phyloP scores from a whole-genome alignment of 1,140 invertebrate species.

The Ceratitis capitata region DNA sequence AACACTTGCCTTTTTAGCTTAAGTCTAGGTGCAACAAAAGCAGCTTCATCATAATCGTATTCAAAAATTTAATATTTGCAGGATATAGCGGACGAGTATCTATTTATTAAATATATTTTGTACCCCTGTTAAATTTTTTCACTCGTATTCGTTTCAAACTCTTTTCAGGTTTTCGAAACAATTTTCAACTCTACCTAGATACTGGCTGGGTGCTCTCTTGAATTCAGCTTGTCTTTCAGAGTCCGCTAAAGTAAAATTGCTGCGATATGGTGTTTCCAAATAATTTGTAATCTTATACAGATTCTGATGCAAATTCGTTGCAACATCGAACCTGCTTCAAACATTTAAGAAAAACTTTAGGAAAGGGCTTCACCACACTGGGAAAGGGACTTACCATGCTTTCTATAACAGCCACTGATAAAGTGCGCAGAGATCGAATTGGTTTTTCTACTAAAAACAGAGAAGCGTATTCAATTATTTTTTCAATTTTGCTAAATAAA shows the following conservation, averaged over 20 bases:
- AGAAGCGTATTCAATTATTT: too few relatives aligned
- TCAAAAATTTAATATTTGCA: neutral
- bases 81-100: neutral
- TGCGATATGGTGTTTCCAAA: neutral
- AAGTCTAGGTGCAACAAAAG: neutral
- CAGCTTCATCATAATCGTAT: neutral
- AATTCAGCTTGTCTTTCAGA: conserved; percentile 10
- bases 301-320: too few relatives aligned
- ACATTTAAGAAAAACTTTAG: too few relatives aligned
- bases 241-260: neutral
- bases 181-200: conserved; percentile 7
- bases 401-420: too few relatives aligned
- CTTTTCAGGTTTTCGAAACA: neutral
- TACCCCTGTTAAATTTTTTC: neutral
- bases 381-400: too few relatives aligned
- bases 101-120: neutral
- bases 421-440: too few relatives aligned
- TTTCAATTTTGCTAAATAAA: too few relatives aligned
- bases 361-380: too few relatives aligned
- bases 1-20: neutral
- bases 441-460: too few relatives aligned
- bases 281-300: neutral
- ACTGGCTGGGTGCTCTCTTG: conserved; percentile 3
- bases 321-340: too few relatives aligned
- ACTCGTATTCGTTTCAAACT: conserved; percentile 9